A percentile compares a stretch with the other conserved stretches of the same genome.
Evolutionary conservation across 2,888 invertebrate species (phyloP).

Genomic region (Oxystoma pomonae): DNA sequence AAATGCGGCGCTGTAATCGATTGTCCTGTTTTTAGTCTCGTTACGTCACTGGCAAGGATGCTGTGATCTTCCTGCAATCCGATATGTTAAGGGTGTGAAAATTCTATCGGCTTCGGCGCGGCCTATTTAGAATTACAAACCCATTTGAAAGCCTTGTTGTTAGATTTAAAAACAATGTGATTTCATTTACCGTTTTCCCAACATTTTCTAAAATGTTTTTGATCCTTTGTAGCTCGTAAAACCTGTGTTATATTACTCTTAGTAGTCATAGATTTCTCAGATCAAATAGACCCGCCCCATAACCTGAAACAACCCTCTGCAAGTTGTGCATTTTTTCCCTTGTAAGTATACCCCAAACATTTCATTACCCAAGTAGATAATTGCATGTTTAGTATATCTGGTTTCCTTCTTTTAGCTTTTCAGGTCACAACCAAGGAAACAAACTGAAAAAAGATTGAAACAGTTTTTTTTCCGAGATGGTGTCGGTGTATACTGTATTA

Average conservation of each 20-base stretch:
- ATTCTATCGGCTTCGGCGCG: background rate
- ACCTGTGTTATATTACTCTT: background rate
- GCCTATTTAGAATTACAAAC: background rate
- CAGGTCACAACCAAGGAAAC: too few species aligned
- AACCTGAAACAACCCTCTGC: background rate
- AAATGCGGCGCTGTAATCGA: constrained; percentile 47
- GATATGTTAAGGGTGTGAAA: background rate
- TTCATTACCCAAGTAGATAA: too few species aligned
- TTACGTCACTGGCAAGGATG: constrained; percentile 40
- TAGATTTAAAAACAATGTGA: too few species aligned
- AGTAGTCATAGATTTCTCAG: background rate
- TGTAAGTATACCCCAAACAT: background rate
- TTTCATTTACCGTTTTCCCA: background rate
- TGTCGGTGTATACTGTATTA: too few species aligned
- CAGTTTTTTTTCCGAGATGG: too few species aligned
- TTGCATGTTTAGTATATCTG: too few species aligned
- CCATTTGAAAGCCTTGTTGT: too few species aligned
- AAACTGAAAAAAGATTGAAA: too few species aligned
- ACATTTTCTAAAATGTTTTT: background rate
- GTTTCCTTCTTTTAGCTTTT: too few species aligned
- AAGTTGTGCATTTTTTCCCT: background rate
- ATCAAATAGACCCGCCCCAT: background rate
- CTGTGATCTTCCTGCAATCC: constrained; percentile 31
- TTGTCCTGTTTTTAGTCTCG: constrained; percentile 44
- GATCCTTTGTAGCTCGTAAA: background rate